These are phyloP conservation scores for Pammene aurita DNA, from an alignment of 2,888 invertebrate genomes.

Conservation along the genomic window DNA sequence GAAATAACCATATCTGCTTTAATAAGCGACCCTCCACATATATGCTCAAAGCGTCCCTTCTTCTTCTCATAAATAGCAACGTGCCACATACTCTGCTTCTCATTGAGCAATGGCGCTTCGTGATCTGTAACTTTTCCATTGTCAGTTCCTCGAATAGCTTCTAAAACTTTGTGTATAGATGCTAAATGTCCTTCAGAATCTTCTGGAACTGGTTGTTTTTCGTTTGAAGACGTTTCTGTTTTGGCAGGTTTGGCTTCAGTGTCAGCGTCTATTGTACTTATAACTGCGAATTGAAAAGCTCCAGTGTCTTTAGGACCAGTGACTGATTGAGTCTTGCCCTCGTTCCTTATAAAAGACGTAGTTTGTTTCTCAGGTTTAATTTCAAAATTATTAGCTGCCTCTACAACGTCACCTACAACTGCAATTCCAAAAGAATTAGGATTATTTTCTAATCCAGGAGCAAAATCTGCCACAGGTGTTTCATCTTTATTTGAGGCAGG, in stretches of 20 bases:
- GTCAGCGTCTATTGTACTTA: conserved; percentile 7
- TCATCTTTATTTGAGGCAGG: not conserved
- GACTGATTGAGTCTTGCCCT: not conserved
- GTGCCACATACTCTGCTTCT: conserved; percentile 64
- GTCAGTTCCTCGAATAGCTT: not conserved
- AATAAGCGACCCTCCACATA: conserved; percentile 78
- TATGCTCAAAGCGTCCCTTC: conserved; percentile 56
- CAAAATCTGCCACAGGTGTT: not conserved
- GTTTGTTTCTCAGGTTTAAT: not conserved
- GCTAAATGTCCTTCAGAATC: not conserved
- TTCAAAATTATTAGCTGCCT: not conserved
- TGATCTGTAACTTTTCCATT: not conserved
- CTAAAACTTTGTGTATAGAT: not conserved
- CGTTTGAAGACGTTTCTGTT: not conserved
- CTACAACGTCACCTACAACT: not conserved
- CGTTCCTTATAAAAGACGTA: not conserved
- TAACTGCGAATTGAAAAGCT: not conserved
- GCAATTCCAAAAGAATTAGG: not conserved
- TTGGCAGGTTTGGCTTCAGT: not conserved
- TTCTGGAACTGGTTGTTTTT: not conserved
- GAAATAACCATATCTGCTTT: conserved; percentile 49
- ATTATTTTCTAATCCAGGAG: not conserved
- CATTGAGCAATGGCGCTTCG: not conserved
- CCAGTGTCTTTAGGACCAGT: not conserved
- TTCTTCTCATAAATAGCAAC: conserved; percentile 68